Evolutionary conservation across 2,888 invertebrate genomes (phyloP).

Genomic region (Philereme vetulata): DNA sequence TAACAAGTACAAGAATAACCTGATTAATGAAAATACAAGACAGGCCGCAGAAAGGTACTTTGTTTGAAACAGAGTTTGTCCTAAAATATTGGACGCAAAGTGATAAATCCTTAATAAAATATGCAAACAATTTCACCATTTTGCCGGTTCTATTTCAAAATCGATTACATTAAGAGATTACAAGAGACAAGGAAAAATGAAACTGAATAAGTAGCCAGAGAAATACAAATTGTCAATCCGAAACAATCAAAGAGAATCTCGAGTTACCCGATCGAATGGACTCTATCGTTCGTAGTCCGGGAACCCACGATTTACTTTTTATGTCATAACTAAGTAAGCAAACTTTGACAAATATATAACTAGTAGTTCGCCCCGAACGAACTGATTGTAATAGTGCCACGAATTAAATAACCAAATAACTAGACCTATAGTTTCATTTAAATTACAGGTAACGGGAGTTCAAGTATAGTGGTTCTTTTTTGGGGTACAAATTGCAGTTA

Average conservation of each 20-base stretch:
- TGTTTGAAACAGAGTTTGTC: constrained; percentile 16
- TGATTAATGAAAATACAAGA: constrained; percentile 12
- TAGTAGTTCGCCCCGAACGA: too few species aligned
- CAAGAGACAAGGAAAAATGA: constrained; percentile 35
- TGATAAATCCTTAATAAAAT: constrained; percentile 28
- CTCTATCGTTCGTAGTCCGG: constrained; percentile 6
- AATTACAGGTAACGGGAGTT: too few species aligned
- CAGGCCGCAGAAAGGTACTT: constrained; percentile 12
- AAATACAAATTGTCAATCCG: constrained; percentile 49
- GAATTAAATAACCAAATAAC: too few species aligned
- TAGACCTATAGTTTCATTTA: too few species aligned
- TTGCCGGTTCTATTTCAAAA: constrained; percentile 19
- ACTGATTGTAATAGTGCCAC: too few species aligned
- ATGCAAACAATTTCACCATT: constrained; percentile 31
- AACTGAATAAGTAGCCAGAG: constrained; percentile 39
- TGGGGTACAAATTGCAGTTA: too few species aligned
- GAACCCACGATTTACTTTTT: neutral
- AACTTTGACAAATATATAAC: too few species aligned
- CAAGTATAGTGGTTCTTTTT: too few species aligned
- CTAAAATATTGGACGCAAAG: constrained; percentile 17
- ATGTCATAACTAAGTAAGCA: neutral
- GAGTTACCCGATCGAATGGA: constrained; percentile 21
- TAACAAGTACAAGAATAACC: constrained; percentile 9
- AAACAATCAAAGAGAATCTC: constrained; percentile 46
- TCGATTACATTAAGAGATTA: constrained; percentile 35